Evolutionary conservation across 2,888 invertebrate species (phyloP), one percentile per base, ranked within the genome.

Genomic region (Hirtodrosophila trivittata): DNA sequence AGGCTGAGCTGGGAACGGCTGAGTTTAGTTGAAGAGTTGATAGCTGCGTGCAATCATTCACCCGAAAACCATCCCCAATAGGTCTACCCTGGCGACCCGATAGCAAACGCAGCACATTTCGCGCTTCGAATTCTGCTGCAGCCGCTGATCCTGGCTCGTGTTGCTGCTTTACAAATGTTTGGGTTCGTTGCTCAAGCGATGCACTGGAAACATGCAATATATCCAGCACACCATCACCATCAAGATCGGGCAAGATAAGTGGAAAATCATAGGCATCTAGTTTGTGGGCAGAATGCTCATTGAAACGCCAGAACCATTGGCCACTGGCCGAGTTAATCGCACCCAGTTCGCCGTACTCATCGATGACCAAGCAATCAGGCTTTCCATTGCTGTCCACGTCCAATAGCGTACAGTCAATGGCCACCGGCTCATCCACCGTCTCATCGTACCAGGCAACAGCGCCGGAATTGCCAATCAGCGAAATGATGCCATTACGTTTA

Each of bases 361-460:
- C 95, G 12, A 94, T 92, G 3, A 96, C 93, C 51, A 96, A 91
- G 74, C 96, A 96, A 83, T 96, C 95, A 8, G 93, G 92, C 50
- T 93, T 92, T 7, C 93, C 94, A 87, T 95, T 94, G 46, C 91
- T 92, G 88, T 95, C 94, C 0, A 94, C 93, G 91, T 96, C 96
- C 49, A 96, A 91, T 0, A 94, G 90, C 16, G 93, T 92, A 85
- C 96, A 96, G 86, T 95, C 94, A 26, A 96, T 93, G 81, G 94
- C 93, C 16, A 92, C 92, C 0, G 96, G 95, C 75, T 94, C 93
- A 77, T 93, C 93, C 33, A 92, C 92, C 84, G 95, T 93, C 66
- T 93, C 92, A 18, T 94, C 94, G 82, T 93, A 94, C 96, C 96
- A 96, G 1, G 94, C 93, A 0, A 94, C 93, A 59, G 93, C 93